phyloP scores from a whole-genome alignment of 2,113 vertebrate species.

The Coptodon rendalli region DNA sequence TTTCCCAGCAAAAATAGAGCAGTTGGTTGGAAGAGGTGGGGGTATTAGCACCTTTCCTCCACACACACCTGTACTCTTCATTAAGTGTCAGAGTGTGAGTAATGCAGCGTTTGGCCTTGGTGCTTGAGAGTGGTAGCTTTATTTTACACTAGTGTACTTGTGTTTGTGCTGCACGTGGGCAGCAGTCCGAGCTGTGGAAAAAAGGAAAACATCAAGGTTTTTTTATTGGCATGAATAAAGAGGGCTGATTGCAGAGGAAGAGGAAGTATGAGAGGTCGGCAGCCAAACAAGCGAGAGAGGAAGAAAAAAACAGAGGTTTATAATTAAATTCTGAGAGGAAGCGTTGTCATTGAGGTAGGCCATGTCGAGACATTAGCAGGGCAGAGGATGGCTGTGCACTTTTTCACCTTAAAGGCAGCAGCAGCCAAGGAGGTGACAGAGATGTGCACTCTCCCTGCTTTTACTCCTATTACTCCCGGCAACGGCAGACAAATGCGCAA shows the following conservation, averaged over 20 bases:
- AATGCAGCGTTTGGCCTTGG: constrained; percentile 35
- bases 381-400: not conserved
- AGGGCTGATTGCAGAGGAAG: constrained; percentile 20
- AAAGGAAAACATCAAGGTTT: not conserved
- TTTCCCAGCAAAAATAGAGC: not conserved
- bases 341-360: constrained; percentile 1
- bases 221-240: constrained; percentile 26
- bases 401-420: not conserved
- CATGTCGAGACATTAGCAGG: constrained; percentile 22
- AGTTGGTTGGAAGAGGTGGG: not conserved
- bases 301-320: not conserved
- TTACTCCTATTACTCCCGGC: not conserved
- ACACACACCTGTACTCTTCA: not conserved
- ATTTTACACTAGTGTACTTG: not conserved
- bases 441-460: not conserved
- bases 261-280: constrained; percentile 3
- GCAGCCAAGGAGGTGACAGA: not conserved
- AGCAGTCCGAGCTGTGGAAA: not conserved
- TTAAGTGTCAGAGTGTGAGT: constrained; percentile 11
- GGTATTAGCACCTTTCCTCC: not conserved
- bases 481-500: not conserved
- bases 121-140: not conserved
- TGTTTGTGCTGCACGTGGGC: not conserved
- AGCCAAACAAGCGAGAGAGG: not conserved
- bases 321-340: constrained; percentile 47